Conservation (phyloP, 2,797 vertebrate species). For the Zenarchopterus dispar region DNA sequence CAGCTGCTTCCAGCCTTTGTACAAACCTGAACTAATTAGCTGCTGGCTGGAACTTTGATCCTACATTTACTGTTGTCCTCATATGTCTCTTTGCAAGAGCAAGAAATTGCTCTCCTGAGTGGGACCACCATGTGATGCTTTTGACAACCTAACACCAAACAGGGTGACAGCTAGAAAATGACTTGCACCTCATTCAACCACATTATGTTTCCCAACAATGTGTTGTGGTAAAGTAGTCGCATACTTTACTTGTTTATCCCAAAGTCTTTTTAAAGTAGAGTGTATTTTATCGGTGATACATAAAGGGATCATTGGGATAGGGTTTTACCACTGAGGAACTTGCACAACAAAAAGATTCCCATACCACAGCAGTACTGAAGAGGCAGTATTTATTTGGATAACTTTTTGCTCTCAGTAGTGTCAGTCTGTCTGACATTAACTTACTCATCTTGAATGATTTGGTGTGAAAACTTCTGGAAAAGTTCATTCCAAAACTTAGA, state of each 20-base stretch:
- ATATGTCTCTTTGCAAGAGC: neutral
- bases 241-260: neutral
- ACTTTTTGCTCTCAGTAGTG: constrained; percentile 28
- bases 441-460: constrained; percentile 2
- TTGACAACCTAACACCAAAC: neutral
- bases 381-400: constrained; percentile 12
- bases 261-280: neutral
- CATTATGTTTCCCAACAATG: neutral
- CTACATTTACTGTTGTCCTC: neutral
- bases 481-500: constrained; percentile 22
- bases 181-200: too few species aligned
- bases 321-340: constrained; percentile 1
- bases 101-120: neutral
- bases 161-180: neutral
- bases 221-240: neutral
- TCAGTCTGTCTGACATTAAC: constrained; percentile 24
- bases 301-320: neutral
- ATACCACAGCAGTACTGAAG: neutral
- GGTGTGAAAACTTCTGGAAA: constrained; percentile 5
- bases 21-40: constrained; percentile 7
- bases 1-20: too few species aligned
- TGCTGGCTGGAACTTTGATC: neutral
- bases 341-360: neutral
- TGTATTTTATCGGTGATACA: neutral
- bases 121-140: neutral